phyloP scores from a whole-genome alignment of 2,888 invertebrate genomes.

The Hymenopus coronatus region DNA sequence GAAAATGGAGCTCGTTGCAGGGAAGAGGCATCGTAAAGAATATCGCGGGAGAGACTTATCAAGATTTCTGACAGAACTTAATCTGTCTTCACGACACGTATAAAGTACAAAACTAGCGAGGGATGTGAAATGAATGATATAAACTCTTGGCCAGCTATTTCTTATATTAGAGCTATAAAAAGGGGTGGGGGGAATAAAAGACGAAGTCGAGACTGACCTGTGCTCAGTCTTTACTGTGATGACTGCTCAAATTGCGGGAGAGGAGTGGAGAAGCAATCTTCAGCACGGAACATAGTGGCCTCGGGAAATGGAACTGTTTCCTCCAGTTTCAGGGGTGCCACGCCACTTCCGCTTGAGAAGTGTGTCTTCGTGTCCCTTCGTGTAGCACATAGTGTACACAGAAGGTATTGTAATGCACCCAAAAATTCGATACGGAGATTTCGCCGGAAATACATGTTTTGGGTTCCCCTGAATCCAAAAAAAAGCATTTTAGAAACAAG shows the following conservation, averaged over 20 bases:
- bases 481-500: too few relatives aligned
- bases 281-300: not conserved
- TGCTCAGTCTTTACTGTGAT: not conserved
- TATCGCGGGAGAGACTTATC: not conserved
- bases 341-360: not conserved
- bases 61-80: not conserved
- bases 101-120: slow-evolving; percentile 5
- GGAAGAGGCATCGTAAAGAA: not conserved
- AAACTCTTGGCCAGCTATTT: not conserved
- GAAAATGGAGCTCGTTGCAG: not conserved
- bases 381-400: too few relatives aligned
- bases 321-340: not conserved
- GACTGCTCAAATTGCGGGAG: not conserved
- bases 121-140: slow-evolving; percentile 5
- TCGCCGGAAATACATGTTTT: too few relatives aligned
- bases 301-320: not conserved
- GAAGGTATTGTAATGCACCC: too few relatives aligned
- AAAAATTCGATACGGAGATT: too few relatives aligned
- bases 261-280: not conserved
- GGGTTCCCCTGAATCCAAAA: too few relatives aligned
- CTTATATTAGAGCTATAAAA: slow-evolving; percentile 18
- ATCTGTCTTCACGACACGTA: slow-evolving; percentile 3
- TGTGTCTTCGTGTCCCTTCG: not conserved
- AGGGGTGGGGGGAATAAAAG: not conserved
- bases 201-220: not conserved